Base-by-base conservation (phyloP, 2,113 vertebrate species). In the Seriola aureovittata region DNA sequence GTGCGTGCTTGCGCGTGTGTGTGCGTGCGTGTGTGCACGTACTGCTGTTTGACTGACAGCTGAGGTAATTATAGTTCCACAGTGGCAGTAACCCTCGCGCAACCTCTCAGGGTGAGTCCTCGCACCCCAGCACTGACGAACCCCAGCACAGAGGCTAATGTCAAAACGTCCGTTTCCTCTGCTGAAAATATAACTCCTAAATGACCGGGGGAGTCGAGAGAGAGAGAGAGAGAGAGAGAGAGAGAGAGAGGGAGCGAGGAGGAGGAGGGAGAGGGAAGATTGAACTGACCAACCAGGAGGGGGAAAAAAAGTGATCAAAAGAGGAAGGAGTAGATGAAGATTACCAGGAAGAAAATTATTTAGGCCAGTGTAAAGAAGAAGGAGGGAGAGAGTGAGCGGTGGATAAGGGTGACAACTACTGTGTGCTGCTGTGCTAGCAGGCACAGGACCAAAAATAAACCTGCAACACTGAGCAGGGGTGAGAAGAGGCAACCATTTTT, bases 21-120 rank as follows among this genome's bases (percentile, higher is more conserved):
- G 25, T 29, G 29, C 29, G 29, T 29, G 29, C 29, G 50, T 36
- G 69, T 75, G 64, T 50, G 55, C 67, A 55, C 16, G 7, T 16
- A 32, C 58, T 85, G 80, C 79, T 70, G 81, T 83, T 87, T 93
- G 93, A 94, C 14, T 80, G 93, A 93, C 93, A 93, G 87, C 78
- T 75, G 74, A 87, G 85, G 92, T 93, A 92, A 94, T 94, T 93
- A 93, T 92, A 86, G 87, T 87, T 88, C 75, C 84, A 83, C 71
- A 76, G 89, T 91, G 85, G 88, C 81, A 79, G 88, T 91, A 89
- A 92, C 90, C 90, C 84, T 81, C 25, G 13, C 19, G 9, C 86
- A 90, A 92, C 91, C 92, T 91, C 82, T 81, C 86, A 74, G 82
- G 78, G 80, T 71, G 86, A 91, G 81, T 87, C 76, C 84, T 89